Conservation (phyloP, 2,113 vertebrate genomes). For the Passer montanus region DNA sequence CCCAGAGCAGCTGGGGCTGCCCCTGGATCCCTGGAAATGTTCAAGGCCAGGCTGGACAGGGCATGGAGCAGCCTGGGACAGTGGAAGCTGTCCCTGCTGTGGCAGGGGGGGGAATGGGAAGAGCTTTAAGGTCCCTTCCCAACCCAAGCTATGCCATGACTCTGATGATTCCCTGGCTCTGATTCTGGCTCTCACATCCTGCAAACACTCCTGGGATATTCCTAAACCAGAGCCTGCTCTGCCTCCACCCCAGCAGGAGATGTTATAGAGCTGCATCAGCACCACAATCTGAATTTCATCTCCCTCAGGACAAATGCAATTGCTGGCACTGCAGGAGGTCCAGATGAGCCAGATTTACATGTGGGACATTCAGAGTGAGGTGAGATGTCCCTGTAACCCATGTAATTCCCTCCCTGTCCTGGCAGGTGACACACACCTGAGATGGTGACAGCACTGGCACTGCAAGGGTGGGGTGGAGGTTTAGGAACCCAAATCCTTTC, state of each 20-base stretch:
- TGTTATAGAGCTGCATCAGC: neutral
- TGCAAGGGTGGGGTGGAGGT: neutral
- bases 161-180: neutral
- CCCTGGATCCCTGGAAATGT: neutral
- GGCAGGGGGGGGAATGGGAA: neutral
- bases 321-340: neutral
- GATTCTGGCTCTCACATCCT: neutral
- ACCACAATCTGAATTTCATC: neutral
- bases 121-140: neutral
- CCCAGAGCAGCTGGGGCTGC: neutral
- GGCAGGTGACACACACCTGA: too few relatives aligned
- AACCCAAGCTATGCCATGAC: neutral
- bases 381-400: neutral
- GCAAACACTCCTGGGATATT: neutral
- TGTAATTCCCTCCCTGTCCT: rapidly evolving
- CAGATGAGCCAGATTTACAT: neutral
- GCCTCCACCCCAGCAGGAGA: neutral
- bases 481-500: neutral
- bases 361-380: neutral
- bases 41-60: rapidly evolving
- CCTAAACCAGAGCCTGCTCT: neutral
- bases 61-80: rapidly evolving
- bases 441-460: rapidly evolving
- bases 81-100: neutral
- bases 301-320: neutral